Conservation (phyloP, 1,140 invertebrate species). For the Matsumurasca onukii region DNA sequence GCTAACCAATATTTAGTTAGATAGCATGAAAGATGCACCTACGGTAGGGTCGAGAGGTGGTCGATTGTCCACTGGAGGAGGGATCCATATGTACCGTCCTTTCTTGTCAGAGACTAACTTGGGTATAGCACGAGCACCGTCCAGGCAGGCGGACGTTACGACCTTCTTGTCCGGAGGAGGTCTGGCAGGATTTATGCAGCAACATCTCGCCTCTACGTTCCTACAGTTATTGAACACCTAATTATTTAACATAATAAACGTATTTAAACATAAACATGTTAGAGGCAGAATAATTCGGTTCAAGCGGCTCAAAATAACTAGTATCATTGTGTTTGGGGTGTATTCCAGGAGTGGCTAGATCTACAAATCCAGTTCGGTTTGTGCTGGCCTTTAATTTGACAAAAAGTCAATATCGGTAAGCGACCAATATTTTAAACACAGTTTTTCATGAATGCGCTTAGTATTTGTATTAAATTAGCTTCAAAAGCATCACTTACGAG, state of each 20-base stretch:
- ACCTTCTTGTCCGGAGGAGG: not conserved
- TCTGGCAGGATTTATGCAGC: not conserved
- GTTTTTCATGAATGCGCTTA: not conserved
- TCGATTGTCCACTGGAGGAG: not conserved
- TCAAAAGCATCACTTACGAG: not conserved
- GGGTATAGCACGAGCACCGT: not conserved
- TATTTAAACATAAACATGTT: not conserved
- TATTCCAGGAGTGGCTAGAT: not conserved
- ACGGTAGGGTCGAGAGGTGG: not conserved
- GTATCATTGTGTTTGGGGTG: not conserved
- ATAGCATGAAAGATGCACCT: no score
- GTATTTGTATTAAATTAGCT: not conserved
- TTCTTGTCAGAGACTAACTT: not conserved
- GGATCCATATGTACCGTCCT: not conserved
- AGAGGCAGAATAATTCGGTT: not conserved
- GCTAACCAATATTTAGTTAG: no score
- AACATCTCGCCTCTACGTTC: slow-evolving; percentile 3
- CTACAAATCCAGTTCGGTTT: not conserved
- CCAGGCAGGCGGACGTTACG: not conserved
- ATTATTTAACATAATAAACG: not conserved
- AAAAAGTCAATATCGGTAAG: not conserved
- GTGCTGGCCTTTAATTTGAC: not conserved
- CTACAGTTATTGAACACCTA: not conserved
- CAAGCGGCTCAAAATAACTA: not conserved
- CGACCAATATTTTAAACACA: not conserved